Percentiles rank a stretch among this genome's conserved stretches.
phyloP scores from a whole-genome alignment of 2,888 invertebrate species.

The Deilephila porcellus region DNA sequence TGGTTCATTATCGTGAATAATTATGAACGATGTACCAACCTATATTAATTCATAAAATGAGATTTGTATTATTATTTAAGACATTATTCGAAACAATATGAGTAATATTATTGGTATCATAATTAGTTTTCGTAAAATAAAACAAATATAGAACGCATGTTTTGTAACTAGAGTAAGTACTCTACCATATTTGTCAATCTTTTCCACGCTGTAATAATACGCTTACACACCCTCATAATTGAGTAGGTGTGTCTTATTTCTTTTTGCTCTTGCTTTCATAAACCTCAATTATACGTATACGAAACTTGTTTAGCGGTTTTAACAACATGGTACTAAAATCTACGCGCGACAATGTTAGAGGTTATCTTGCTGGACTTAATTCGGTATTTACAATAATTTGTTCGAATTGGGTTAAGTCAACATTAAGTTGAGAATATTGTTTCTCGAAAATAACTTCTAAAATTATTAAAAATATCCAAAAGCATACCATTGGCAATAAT shows the following conservation, averaged over 20 bases:
- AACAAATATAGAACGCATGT: not conserved
- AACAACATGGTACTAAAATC: not conserved
- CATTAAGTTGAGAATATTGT: not conserved
- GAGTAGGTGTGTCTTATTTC: not conserved
- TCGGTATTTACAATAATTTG: not conserved
- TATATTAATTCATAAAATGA: not conserved
- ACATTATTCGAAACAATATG: not conserved
- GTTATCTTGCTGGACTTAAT: slow-evolving; percentile 1
- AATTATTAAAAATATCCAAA: not conserved
- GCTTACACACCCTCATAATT: not conserved
- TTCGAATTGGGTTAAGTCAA: slow-evolving; percentile 4
- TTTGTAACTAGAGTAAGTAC: not conserved
- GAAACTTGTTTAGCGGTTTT: not conserved
- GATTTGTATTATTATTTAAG: not conserved
- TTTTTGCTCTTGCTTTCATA: not conserved
- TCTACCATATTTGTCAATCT: not conserved
- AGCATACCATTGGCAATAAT: slow-evolving; percentile 13
- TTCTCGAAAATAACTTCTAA: not conserved
- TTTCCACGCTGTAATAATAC: not conserved
- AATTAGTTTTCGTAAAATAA: not conserved
- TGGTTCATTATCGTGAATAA: not conserved
- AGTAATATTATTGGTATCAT: not conserved
- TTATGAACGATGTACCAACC: not conserved
- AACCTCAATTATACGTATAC: not conserved
- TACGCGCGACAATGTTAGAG: not conserved